Base-by-base conservation (phyloP, 2,113 vertebrate genomes). In the Pachypanchax playfairii region DNA sequence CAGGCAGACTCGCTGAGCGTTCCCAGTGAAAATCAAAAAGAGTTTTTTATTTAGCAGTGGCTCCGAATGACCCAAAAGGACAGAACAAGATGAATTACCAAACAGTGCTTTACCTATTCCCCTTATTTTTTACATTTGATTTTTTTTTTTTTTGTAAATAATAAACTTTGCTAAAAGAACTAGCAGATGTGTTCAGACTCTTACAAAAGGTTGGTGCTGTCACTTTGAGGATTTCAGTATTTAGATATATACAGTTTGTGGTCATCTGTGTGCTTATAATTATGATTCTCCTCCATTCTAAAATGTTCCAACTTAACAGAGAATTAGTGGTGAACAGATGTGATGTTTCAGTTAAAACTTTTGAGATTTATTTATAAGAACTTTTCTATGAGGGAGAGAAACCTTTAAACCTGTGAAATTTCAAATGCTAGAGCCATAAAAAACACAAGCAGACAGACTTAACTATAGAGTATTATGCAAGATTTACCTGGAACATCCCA, bases 21-120 rank as follows among this genome's bases (percentile, higher is more conserved):
- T 65, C 85, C 88, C 59, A 85, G 33, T 41, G 94, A 96, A 85
- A 95, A 92, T 90, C 95, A 94, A 80, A 98, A 94, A 82, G 96
- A 98, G 78, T 97, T 94, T 81, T 97, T 95, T 85, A 98, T 99
- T 90, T 98, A 85, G 71, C 90, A 92, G 69, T 38, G 72, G 24
- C 51, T 15, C 57, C 43, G 0, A 15, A n/a, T 33, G 51, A 39
- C 38, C 49, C 53, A 29, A 70, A 50, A 18, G 50, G 59, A 71
- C 66, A 31, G 64, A 84, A 57, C 48, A 9, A 67, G 71, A 77
- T 35, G 59, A 75, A 53, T 42, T 65, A 26, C 31, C 57, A 48
- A 54, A 39, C 67, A 17, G 3, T 62, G 58, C 31, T 53, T 61
- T 47, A 31, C n/a, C 11, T 4, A 10, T 33, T 21, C 28, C 18